These are phyloP conservation scores for Molanna angustata DNA, from an alignment of 2,888 invertebrate species.

Conservation along the genomic window DNA sequence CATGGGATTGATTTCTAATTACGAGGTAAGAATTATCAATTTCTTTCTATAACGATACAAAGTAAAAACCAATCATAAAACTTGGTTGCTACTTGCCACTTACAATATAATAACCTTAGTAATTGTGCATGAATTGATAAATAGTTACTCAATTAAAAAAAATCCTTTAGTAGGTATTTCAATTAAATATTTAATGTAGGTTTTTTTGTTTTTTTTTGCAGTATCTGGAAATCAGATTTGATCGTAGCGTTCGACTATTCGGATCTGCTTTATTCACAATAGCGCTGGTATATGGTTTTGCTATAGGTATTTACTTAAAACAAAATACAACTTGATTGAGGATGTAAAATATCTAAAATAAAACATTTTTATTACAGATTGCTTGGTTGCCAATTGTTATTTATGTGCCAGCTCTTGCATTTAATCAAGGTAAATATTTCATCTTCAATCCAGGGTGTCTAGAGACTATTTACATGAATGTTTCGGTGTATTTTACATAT, in stretches of 20 bases:
- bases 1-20: conserved; percentile 72
- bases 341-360: conserved; percentile 3
- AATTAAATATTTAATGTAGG: too few relatives aligned
- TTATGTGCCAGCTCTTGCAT: conserved; percentile 74
- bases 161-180: too few relatives aligned
- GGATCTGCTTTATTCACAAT: conserved; percentile 69
- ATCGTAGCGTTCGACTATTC: conserved; percentile 65
- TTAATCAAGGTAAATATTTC: conserved; percentile 68
- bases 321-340: not conserved
- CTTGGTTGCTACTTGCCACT: not conserved
- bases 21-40: conserved; percentile 59
- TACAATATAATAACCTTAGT: too few relatives aligned
- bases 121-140: too few relatives aligned
- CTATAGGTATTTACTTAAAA: not conserved
- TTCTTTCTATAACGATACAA: not conserved
- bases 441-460: not conserved
- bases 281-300: conserved; percentile 55
- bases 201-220: conserved; percentile 50
- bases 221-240: conserved; percentile 71
- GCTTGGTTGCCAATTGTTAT: conserved; percentile 77
- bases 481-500: not conserved
- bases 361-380: conserved; percentile 51
- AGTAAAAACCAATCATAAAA: too few relatives aligned
- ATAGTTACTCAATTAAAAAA: too few relatives aligned
- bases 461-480: not conserved